Evolutionary conservation across 2,797 vertebrate genomes (phyloP).

Genomic region (Girardinus metallicus): DNA sequence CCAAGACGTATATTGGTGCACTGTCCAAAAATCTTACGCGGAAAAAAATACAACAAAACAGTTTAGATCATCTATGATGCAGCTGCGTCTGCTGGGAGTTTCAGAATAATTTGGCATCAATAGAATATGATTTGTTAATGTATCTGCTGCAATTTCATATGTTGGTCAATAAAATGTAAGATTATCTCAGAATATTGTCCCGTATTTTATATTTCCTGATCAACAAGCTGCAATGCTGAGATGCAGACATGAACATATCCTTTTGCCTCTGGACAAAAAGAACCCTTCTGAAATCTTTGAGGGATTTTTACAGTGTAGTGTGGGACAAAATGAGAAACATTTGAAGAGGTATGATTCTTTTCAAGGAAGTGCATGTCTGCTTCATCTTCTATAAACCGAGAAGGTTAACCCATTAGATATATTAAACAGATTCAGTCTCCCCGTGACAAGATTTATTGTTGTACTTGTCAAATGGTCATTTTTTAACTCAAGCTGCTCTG

Average conservation of each 20-base stretch:
- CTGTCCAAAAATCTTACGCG: background rate
- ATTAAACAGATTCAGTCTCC: background rate
- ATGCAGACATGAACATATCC: background rate
- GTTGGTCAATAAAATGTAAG: background rate
- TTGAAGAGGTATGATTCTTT: background rate
- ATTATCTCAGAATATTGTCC: background rate
- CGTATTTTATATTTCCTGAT: background rate
- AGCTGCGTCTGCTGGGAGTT: background rate
- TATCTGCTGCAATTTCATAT: background rate
- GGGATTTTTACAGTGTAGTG: too few relatives aligned
- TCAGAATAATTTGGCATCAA: background rate
- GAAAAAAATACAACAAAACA: background rate
- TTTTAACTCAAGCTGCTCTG: constrained; percentile 5
- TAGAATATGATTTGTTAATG: background rate
- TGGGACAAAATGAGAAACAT: background rate
- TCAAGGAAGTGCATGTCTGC: constrained; percentile 2
- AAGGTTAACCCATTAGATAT: background rate
- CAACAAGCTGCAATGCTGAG: background rate
- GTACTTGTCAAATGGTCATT: constrained; percentile 15
- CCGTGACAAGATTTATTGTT: background rate
- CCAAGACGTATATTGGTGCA: background rate
- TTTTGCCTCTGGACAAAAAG: background rate
- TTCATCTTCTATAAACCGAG: constrained; percentile 10
- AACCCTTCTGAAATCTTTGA: background rate
- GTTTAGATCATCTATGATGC: background rate